Evolutionary conservation across 2,888 invertebrate species (phyloP), one percentile per base, ranked within the genome.

Genomic region (Eristalinus sepulchralis): DNA sequence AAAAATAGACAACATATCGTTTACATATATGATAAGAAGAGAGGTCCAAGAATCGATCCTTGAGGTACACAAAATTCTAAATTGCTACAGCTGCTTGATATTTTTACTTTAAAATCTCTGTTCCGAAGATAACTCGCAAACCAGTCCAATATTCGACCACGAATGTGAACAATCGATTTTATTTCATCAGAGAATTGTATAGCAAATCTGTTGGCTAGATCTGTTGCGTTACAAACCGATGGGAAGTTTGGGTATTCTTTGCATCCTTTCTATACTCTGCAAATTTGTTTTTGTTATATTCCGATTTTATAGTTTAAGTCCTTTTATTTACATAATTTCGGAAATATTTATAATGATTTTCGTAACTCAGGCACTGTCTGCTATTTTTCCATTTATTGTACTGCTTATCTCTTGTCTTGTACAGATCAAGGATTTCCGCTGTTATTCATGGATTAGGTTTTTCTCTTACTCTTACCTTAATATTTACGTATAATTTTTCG

Each of bases 41-140:
- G 67, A n/a, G 68, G 68, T 13, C 68, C 62, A 22, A 77, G 68
- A 20, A 68, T 62, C 2, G 47, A 62, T 10, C 71, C 36, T 39
- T 60, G 60, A 13, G 71, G 71, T n/a, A 71, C 71, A 9, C 60
- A 39, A 5, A 66, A 24, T 53, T 13, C 13, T 2, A 27, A 17
- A 90, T n/a, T 93, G 92, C 80, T 88, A 93, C 1, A 88, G 91
- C 11, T 93, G 92, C 79, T 72, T 91, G 3, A 27, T 83, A 0
- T 89, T 75, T 60, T 91, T 90, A 64, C 88, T 89, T 22, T 92
- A 92, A 84, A 59, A 64, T 0, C 88, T 88, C 0, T 81, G 88
- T 3, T 63, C 55, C 11, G 89, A 90, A 73, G 92, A 11, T 22
- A 34, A 57, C 27, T 59, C 10, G 0, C 64, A 66, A 36, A 57